Evolutionary conservation across 2,888 invertebrate genomes (phyloP).

Genomic region (Nudaria mundana): DNA sequence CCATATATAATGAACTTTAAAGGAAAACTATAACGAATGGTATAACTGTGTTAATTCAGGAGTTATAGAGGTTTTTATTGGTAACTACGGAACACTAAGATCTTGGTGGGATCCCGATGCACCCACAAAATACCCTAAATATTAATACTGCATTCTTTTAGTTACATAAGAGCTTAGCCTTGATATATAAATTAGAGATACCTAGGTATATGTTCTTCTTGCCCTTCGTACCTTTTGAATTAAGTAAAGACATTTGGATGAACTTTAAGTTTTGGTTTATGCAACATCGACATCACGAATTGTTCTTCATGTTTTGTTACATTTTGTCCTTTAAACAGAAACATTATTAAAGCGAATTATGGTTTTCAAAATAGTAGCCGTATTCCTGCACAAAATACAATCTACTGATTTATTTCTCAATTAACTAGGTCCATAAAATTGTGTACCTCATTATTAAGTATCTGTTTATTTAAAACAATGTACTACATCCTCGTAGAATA

Average conservation of each 20-base stretch:
- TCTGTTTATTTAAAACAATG: no score
- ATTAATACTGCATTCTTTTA: slow-evolving; percentile 11
- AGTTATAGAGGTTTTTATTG: no score
- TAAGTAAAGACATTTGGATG: background rate
- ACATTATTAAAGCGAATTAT: background rate
- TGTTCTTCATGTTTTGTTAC: background rate
- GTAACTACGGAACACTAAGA: no score
- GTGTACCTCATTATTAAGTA: no score
- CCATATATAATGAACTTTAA: no score
- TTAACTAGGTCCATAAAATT: no score
- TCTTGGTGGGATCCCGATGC: no score
- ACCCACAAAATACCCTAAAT: background rate
- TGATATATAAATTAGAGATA: slow-evolving; percentile 33
- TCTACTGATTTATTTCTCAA: no score
- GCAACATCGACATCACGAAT: background rate
- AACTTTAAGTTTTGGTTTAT: slow-evolving; percentile 5
- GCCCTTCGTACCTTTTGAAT: slow-evolving; percentile 9
- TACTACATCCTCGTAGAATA: no score
- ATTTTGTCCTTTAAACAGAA: background rate
- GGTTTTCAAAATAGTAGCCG: background rate
- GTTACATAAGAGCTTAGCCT: slow-evolving; percentile 20
- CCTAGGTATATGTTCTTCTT: no score
- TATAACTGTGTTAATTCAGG: no score
- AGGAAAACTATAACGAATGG: no score
- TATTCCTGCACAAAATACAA: background rate